Percentiles rank a stretch among this genome's conserved stretches.
These are phyloP conservation scores for Anthoscopus minutus DNA, from an alignment of 2,113 vertebrate species.

Conservation along the genomic window DNA sequence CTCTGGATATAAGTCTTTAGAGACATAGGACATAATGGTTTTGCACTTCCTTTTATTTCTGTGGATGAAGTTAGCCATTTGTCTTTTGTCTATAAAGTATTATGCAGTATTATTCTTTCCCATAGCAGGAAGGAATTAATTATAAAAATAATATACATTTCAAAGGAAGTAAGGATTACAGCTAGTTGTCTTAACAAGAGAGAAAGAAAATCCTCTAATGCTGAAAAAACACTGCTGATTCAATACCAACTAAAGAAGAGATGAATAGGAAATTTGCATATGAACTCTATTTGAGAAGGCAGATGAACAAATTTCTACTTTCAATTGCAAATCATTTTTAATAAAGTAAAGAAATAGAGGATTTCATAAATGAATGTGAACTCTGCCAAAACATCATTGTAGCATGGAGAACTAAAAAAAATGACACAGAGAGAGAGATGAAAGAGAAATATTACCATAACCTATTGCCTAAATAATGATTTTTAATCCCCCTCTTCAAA, in stretches of 20 bases:
- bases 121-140: not conserved
- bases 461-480: not conserved
- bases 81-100: not conserved
- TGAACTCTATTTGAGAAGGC: not conserved
- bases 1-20: not conserved
- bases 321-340: constrained; percentile 7
- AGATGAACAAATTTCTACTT: constrained; percentile 12
- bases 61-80: not conserved
- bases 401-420: not conserved
- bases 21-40: not conserved
- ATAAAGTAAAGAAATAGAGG: not conserved
- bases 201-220: not conserved
- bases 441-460: constrained; percentile 28
- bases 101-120: not conserved
- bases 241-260: not conserved
- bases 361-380: not conserved
- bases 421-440: not conserved
- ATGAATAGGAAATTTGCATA: constrained; percentile 18
- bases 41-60: not conserved
- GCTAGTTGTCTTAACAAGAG: not conserved
- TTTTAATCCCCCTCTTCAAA: not conserved
- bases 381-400: not conserved
- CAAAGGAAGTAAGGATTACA: not conserved
- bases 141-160: constrained; percentile 6
- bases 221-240: constrained; percentile 3